Evolutionary conservation across 2,888 invertebrate genomes (phyloP), one percentile per base, ranked within the genome.

Genomic region (Nasonovia ribisnigri): DNA sequence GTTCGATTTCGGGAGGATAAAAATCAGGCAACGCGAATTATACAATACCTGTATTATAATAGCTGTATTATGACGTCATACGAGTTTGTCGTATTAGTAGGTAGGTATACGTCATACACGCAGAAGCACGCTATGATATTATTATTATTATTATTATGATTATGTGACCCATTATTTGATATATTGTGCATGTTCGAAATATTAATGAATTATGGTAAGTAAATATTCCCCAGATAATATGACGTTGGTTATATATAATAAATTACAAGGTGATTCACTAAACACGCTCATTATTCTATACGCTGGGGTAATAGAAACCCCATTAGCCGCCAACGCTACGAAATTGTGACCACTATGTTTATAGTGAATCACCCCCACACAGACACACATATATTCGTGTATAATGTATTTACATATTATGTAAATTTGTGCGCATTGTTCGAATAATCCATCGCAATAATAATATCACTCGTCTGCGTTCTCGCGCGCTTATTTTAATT

Each of bases 401-500:
- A 67, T 13, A n/a, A 60, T 24, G 24, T 84, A 42, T 42, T 24
- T 43, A n/a, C 26, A 36, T 36, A 36, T 88, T 51, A 46, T 88
- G n/a, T 54, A 88, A 51, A 51, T 88, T 88, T 42, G n/a, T 54
- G 88, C 51, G 36, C 57, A 57, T 88, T 57, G 88, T 88, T 42
- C 57, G 42, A 88, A 57, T 88, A 67, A 48, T 67, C n/a, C 48
- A 26, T 42, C 24, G 46, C 67, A 36, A 86, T 86, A 46, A 86
- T 46, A 46, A 29, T 86, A 86, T 86, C 10, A 46, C 43, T 86
- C 46, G 29, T n/a, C 43, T 43, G 26, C 26, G 46, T 86, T 84
- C 84, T 36, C 91, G 24, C 84, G 57, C 84, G 84, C n/a, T 86
- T 29, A 13, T 91, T 91, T 91, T 91, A 57, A 91, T 86, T 91